Evolutionary conservation across 2,888 invertebrate species (phyloP).

Genomic region (Horisme vitalbata): DNA sequence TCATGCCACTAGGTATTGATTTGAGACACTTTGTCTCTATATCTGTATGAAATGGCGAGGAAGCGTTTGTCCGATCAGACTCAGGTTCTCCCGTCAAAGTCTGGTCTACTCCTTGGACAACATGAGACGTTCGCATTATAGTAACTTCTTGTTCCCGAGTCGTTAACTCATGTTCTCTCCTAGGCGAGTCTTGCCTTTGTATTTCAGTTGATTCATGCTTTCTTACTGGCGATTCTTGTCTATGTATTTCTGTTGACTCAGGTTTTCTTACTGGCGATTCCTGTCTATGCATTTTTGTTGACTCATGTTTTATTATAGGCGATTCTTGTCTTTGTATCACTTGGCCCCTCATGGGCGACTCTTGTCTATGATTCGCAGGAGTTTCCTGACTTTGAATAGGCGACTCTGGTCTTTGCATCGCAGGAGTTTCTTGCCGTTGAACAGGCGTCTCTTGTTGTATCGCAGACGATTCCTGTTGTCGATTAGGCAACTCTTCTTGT

Average conservation of each 20-base stretch:
- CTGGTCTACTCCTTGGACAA: too few relatives aligned
- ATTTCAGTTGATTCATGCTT: background rate
- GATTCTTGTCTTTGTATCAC: constrained; percentile 4
- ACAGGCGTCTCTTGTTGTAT: background rate
- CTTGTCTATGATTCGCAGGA: background rate
- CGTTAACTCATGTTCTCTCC: background rate
- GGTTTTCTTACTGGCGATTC: background rate
- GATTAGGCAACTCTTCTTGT: too few relatives aligned
- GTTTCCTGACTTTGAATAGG: too few relatives aligned
- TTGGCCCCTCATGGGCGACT: background rate
- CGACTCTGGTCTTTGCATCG: background rate
- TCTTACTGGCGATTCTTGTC: background rate
- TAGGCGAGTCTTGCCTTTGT: too few relatives aligned
- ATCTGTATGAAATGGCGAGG: background rate
- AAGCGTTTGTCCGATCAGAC: background rate
- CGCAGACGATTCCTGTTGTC: background rate
- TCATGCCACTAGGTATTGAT: constrained; percentile 17
- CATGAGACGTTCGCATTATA: too few relatives aligned
- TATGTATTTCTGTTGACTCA: background rate
- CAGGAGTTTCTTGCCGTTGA: background rate
- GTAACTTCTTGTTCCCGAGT: background rate
- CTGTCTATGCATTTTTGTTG: background rate
- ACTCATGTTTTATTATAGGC: background rate
- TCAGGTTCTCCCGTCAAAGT: background rate
- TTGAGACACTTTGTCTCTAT: constrained; percentile 12